These are phyloP conservation scores for Trididemnum miniatum DNA, from an alignment of 23 tunicate species.

Conservation along the genomic window DNA sequence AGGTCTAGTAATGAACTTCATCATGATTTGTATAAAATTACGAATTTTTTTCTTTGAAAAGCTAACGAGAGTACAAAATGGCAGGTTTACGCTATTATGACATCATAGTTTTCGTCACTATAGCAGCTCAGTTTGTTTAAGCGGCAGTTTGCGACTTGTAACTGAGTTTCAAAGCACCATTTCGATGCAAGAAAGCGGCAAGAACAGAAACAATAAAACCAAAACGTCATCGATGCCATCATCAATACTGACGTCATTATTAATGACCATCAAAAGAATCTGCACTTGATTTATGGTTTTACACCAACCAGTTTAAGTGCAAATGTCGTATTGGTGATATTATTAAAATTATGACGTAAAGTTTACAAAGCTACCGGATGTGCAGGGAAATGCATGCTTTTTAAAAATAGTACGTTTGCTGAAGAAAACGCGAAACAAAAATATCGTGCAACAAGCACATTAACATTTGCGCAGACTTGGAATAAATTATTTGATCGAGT, in stretches of 20 bases:
- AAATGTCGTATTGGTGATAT: no score
- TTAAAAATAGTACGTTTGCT: no score
- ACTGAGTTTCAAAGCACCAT: not conserved
- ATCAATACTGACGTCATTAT: no score
- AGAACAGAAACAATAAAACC: not conserved
- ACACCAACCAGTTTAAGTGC: no score
- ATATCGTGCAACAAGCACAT: not conserved
- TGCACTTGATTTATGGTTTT: no score
- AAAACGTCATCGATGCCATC: not conserved
- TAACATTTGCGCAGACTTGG: not conserved
- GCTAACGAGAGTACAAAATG: not conserved
- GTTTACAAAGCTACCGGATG: no score
- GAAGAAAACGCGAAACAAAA: no score
- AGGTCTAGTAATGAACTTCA: no score
- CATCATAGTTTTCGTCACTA: slow-evolving; percentile 12
- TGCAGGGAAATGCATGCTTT: no score
- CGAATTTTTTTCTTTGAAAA: not conserved
- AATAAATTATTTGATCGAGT: no score
- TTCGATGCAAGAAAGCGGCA: not conserved
- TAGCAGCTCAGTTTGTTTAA: not conserved
- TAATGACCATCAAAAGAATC: no score
- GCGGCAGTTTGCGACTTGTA: not conserved
- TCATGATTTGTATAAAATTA: not conserved
- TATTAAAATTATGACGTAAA: no score
- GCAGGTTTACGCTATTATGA: slow-evolving; percentile 30